These are phyloP conservation scores for Eutolmus rufibarbis DNA, from an alignment of 2,888 invertebrate species.

Conservation along the genomic window DNA sequence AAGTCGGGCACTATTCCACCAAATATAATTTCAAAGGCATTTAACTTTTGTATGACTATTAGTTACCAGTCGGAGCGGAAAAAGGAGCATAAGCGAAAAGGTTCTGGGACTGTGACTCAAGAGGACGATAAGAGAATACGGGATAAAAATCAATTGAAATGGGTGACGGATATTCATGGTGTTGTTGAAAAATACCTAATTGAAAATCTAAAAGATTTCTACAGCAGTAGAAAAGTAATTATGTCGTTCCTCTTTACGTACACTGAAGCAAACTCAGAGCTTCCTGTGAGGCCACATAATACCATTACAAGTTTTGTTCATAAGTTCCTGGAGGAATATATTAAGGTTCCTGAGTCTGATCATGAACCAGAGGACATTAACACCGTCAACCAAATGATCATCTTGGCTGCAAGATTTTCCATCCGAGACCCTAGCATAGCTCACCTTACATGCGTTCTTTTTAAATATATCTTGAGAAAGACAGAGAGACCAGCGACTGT, in stretches of 20 bases:
- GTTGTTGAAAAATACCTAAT: constrained; percentile 52
- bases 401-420: constrained; percentile 56
- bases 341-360: constrained; percentile 52
- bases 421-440: constrained; percentile 55
- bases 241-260: constrained; percentile 57
- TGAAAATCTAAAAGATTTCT: constrained; percentile 54
- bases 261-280: constrained; percentile 57
- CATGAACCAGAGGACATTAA: constrained; percentile 56
- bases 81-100: constrained; percentile 1
- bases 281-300: constrained; percentile 51
- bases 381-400: constrained; percentile 59
- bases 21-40: constrained; percentile 57
- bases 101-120: constrained; percentile 16
- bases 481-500: constrained; percentile 60
- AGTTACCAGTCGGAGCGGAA: constrained; percentile 53
- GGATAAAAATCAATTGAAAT: constrained; percentile 46
- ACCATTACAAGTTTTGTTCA: constrained; percentile 55
- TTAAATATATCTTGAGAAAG: constrained; percentile 50
- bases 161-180: constrained; percentile 55
- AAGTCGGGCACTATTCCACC: constrained; percentile 56
- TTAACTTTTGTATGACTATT: constrained; percentile 57
- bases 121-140: background rate
- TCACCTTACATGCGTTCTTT: constrained; percentile 51
- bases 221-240: constrained; percentile 54
- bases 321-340: constrained; percentile 55